A percentile compares a stretch with the other conserved stretches of the same genome.
Evolutionary conservation across 1,140 invertebrate species (phyloP).

Genomic region (Sipha flava): DNA sequence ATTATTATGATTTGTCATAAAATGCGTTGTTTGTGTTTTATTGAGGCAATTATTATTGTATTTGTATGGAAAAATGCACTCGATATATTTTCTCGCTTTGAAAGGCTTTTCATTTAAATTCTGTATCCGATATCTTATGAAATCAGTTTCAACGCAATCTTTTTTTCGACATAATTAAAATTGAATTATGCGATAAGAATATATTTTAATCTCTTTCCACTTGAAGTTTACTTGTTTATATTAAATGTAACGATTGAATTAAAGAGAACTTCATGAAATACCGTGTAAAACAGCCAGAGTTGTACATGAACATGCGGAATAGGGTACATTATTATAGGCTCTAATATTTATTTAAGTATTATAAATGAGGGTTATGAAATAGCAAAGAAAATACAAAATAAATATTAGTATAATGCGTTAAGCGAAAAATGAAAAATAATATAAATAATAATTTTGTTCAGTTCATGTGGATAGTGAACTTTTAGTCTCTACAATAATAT

Average conservation of each 20-base stretch:
- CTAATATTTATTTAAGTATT: not conserved
- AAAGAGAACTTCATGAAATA: not conserved
- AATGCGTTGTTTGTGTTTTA: too few relatives aligned
- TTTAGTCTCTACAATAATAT: too few relatives aligned
- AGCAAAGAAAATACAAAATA: not conserved
- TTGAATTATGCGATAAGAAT: not conserved
- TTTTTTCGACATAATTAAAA: not conserved
- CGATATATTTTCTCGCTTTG: too few relatives aligned
- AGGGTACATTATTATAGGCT: not conserved
- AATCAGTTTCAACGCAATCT: not conserved
- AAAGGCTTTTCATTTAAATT: not conserved
- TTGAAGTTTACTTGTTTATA: not conserved
- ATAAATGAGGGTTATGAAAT: not conserved
- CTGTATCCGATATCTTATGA: not conserved
- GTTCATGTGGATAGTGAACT: too few relatives aligned
- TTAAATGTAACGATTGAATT: not conserved
- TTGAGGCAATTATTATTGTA: too few relatives aligned
- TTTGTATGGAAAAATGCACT: too few relatives aligned
- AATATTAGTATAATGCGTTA: not conserved
- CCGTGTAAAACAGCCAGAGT: not conserved
- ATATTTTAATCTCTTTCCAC: not conserved
- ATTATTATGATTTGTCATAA: too few relatives aligned
- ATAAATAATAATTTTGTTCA: not conserved
- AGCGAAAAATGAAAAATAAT: not conserved
- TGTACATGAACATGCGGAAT: not conserved